phyloP scores from a whole-genome alignment of 2,797 vertebrate species.

The Alectoris magna region DNA sequence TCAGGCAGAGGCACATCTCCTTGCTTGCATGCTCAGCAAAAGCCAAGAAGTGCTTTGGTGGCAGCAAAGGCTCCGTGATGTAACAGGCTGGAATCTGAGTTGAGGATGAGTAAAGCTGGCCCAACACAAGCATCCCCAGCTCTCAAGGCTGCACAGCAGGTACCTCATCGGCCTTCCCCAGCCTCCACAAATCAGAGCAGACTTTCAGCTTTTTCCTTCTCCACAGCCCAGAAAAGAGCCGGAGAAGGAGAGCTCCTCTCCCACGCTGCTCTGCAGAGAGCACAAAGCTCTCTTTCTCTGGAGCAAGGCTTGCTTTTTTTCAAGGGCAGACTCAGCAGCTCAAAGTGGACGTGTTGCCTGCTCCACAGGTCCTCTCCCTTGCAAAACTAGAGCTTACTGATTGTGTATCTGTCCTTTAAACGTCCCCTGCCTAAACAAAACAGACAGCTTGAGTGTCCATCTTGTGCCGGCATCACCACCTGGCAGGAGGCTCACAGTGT shows the following conservation, averaged over 20 bases:
- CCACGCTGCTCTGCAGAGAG: background rate
- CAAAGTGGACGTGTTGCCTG: fast-evolving
- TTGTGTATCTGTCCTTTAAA: conserved; percentile 49
- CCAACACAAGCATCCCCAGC: background rate
- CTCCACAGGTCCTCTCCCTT: conserved; percentile 14
- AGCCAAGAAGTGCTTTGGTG: background rate
- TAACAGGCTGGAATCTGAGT: fast-evolving
- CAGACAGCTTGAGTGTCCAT: conserved; percentile 46
- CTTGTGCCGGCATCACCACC: conserved; percentile 31
- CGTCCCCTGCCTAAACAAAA: conserved; percentile 26
- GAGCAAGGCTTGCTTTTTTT: background rate
- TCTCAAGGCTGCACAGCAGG: background rate
- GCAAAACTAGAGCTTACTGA: conserved; percentile 42
- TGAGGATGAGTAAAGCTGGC: background rate
- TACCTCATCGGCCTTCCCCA: background rate
- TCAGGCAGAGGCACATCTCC: background rate
- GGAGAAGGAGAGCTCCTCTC: background rate
- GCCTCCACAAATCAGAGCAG: background rate
- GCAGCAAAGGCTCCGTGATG: background rate
- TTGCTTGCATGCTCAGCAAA: background rate
- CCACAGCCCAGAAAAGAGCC: background rate
- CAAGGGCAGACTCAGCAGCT: background rate
- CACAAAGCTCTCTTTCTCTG: background rate
- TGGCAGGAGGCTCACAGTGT: conserved; percentile 51
- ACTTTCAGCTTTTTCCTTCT: background rate